Base-by-base conservation (phyloP, 2,113 vertebrate genomes). In the Rhynchomys soricoides region DNA sequence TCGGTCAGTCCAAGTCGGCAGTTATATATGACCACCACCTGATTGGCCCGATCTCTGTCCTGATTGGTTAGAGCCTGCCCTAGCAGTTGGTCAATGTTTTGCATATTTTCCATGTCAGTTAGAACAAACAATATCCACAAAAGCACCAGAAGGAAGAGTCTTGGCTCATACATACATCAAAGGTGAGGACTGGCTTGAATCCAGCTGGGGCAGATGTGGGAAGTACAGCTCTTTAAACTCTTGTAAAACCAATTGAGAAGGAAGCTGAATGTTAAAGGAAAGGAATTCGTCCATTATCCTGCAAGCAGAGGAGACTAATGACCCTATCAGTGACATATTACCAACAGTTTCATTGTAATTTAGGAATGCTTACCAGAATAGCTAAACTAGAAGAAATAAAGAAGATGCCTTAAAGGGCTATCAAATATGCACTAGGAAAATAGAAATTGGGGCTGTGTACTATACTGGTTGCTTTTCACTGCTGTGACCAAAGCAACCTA, bases 21-120 rank as follows among this genome's bases (percentile, higher is more conserved):
- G 91, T 93, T 95, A 55, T 2, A 83, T 1, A 2, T 29, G 45
- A 62, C 88, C 3, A 70, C 34, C 21, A 16, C 40, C 70, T 66
- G 45, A 86, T 9, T 4, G 89, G 78, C 59, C 75, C 73, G 24
- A 52, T 4, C 71, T 91, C 52, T 37, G 0, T 59, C 48, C 89
- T 95, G 73, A 97, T 89, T 94, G 96, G 97, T 43, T 70, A 19
- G 66, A 10, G 10, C 24, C 81, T 83, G 37, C 73, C 40, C 8
- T 0, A 50, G 87, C 92, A 74, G 90, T 93, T 96, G 93, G 70
- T n/a, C 57, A 64, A 43, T 37, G 62, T 59, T 91, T 89, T 89
- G 24, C 71, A 37, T 73, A 73, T 70, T 64, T 82, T 55, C 74
- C 17, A 2, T 13, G 17, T 73, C 73, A 4, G 79, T 93, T 95